Percentiles rank a stretch among this genome's conserved stretches.
These are phyloP conservation scores for Odontothrips loti DNA, from an alignment of 2,888 invertebrate genomes.

Conservation along the genomic window DNA sequence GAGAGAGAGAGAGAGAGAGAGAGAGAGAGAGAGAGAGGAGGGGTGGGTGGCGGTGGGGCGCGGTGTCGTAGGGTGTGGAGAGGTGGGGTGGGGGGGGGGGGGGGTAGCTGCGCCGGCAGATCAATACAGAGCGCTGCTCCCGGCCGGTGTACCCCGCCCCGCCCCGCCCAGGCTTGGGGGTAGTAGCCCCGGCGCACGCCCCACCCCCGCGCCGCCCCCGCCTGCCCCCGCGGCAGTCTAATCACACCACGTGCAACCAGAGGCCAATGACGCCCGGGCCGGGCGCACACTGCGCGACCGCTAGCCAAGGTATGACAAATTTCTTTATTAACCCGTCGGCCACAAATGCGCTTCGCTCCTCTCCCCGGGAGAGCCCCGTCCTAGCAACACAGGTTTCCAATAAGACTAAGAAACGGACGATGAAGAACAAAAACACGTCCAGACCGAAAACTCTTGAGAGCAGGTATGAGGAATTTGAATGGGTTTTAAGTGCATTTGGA, in stretches of 20 bases:
- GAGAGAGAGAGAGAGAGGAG: background rate
- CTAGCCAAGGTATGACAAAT: too few species aligned
- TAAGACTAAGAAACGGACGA: too few species aligned
- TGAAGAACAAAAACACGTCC: too few species aligned
- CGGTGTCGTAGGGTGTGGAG: background rate
- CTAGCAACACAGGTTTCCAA: too few species aligned
- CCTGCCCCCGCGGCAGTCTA: background rate
- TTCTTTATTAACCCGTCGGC: too few species aligned
- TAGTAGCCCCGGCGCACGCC: background rate
- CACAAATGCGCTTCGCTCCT: too few species aligned
- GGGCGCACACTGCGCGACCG: background rate
- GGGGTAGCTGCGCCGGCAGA: background rate
- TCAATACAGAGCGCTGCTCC: conserved; percentile 4
- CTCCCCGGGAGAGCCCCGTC: too few species aligned
- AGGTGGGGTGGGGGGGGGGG: background rate
- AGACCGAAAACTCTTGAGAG: too few species aligned
- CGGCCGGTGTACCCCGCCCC: background rate
- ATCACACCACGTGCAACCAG: conserved; percentile 21
- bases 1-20: background rate
- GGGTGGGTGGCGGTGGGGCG: background rate
- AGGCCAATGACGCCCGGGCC: background rate
- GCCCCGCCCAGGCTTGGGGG: background rate
- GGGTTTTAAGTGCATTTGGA: too few species aligned
- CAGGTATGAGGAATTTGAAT: too few species aligned
- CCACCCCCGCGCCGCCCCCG: background rate